These are phyloP conservation scores for human DNA, from an alignment of 2,113 vertebrate genomes.

Conservation along the genomic window DNA sequence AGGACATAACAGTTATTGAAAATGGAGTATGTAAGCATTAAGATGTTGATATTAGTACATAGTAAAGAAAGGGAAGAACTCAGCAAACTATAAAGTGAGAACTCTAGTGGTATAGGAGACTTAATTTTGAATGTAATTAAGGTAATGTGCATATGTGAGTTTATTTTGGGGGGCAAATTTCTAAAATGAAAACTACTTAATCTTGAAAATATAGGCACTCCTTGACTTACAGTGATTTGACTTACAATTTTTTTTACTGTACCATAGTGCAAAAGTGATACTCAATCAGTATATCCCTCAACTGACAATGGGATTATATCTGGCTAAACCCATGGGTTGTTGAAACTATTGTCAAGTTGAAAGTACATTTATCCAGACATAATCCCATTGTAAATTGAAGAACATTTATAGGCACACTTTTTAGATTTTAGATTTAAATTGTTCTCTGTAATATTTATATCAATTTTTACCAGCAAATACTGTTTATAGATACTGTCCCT, in stretches of 20 bases:
- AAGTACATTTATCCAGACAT: not conserved
- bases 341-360: no score
- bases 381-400: not conserved
- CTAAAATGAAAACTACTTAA: not conserved
- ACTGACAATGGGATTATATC: not conserved
- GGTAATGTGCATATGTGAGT: not conserved
- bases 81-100: not conserved
- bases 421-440: not conserved
- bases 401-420: not conserved
- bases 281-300: not conserved
- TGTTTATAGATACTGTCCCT: not conserved
- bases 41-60: not conserved
- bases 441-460: not conserved
- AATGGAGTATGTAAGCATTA: not conserved
- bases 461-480: not conserved
- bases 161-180: not conserved
- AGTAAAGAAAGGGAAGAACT: not conserved
- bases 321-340: no score
- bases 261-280: no score
- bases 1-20: not conserved
- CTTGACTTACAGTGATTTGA: not conserved
- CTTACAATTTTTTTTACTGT: not conserved
- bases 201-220: not conserved
- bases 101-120: not conserved
- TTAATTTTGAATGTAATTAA: not conserved